phyloP scores from a whole-genome alignment of 2,113 vertebrate genomes.

The Corythoichthys haematopterus region DNA sequence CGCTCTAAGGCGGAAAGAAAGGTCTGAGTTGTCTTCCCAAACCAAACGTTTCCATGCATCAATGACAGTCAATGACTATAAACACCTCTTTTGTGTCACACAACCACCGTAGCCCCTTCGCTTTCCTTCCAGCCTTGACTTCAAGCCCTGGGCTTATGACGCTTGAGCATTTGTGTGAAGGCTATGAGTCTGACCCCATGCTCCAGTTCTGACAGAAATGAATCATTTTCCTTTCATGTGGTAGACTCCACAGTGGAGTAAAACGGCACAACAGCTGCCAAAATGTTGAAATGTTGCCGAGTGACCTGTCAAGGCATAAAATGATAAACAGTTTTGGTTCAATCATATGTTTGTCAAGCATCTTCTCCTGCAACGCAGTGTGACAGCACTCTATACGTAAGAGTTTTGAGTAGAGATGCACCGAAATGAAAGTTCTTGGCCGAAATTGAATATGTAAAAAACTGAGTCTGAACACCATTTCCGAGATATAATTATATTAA shows the following conservation, averaged over 20 bases:
- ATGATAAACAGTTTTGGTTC: conserved; percentile 48
- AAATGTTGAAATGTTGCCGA: conserved; percentile 41
- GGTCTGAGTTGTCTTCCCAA: conserved; percentile 11
- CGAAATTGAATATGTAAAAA: too few relatives aligned
- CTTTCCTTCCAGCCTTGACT: conserved; percentile 33
- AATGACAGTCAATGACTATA: conserved; percentile 35
- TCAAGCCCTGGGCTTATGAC: conserved; percentile 49
- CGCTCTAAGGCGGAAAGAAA: conserved; percentile 11
- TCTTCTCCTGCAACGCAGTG: not conserved
- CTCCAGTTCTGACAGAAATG: conserved; percentile 40
- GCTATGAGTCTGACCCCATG: conserved; percentile 32
- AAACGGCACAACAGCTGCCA: conserved; percentile 36
- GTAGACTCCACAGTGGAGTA: conserved; percentile 6
- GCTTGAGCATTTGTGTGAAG: conserved; percentile 15
- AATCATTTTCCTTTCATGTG: conserved; percentile 29
- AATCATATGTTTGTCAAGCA: not conserved
- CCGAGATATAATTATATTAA: too few relatives aligned
- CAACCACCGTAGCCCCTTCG: conserved; percentile 43
- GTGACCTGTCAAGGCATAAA: conserved; percentile 32
- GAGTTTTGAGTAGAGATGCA: too few relatives aligned
- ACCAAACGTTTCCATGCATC: not conserved
- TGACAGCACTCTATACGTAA: not conserved
- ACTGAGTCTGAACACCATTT: too few relatives aligned
- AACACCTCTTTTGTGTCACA: conserved; percentile 45
- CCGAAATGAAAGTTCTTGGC: too few relatives aligned